phyloP scores from a whole-genome alignment of 2,888 invertebrate species.

The Dendrolimus houi region DNA sequence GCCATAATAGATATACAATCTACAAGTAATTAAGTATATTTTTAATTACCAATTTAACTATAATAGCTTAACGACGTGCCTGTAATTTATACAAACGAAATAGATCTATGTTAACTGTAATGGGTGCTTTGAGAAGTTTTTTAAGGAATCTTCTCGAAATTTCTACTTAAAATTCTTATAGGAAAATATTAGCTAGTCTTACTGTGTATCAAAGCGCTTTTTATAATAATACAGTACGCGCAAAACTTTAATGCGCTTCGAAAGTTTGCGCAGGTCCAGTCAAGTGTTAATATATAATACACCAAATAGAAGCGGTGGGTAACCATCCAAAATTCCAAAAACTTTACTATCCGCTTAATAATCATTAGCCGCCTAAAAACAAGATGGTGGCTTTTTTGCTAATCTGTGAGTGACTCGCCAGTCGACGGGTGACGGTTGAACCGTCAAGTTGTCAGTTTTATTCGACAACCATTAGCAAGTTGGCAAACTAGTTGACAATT shows the following conservation, averaged over 20 bases:
- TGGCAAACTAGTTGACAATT: too few relatives aligned
- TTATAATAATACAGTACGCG: not conserved
- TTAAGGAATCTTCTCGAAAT: too few relatives aligned
- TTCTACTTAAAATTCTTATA: slow-evolving; percentile 42
- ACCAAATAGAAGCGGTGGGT: not conserved
- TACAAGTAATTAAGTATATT: not conserved
- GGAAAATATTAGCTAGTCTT: slow-evolving; percentile 51
- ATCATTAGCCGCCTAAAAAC: too few relatives aligned
- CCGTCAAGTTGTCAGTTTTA: too few relatives aligned
- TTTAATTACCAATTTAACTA: slow-evolving; percentile 21
- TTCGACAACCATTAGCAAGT: too few relatives aligned
- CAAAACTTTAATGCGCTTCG: too few relatives aligned
- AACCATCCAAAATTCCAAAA: too few relatives aligned
- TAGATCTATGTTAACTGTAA: slow-evolving; percentile 28
- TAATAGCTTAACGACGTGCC: slow-evolving; percentile 45
- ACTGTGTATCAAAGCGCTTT: slow-evolving; percentile 25
- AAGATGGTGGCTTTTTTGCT: too few relatives aligned
- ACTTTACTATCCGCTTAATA: too few relatives aligned
- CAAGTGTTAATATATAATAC: not conserved
- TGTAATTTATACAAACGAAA: slow-evolving; percentile 38
- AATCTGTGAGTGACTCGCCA: too few relatives aligned
- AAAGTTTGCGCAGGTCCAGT: too few relatives aligned
- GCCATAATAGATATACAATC: not conserved
- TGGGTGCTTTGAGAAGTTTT: slow-evolving; percentile 40
- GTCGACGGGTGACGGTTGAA: too few relatives aligned